Percentiles rank a stretch among this genome's conserved stretches.
Evolutionary conservation across 2,113 vertebrate species (phyloP).

Genomic region (Chaenogobius annularis): DNA sequence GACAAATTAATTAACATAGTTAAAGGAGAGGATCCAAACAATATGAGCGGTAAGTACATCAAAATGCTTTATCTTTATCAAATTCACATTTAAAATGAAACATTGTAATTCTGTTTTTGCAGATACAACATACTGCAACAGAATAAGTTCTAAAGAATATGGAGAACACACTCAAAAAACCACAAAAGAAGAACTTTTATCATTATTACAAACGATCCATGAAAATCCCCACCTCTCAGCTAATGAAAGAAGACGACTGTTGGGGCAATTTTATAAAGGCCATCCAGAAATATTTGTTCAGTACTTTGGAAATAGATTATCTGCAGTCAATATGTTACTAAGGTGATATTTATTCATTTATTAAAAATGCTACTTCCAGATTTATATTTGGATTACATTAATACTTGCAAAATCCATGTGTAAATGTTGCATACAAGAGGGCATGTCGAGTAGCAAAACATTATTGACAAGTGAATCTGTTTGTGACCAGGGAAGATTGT

Average conservation of each 20-base stretch:
- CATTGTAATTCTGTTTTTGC: conserved; percentile 3
- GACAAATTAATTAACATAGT: conserved; percentile 86
- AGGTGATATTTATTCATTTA: conserved; percentile 16
- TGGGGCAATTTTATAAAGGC: conserved; percentile 90
- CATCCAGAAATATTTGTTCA: conserved; percentile 91
- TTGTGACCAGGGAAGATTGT: conserved; percentile 25
- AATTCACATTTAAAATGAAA: neutral
- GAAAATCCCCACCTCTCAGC: conserved; percentile 85
- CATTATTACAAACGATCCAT: conserved; percentile 85
- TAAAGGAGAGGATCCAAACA: conserved; percentile 84
- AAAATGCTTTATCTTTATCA: neutral
- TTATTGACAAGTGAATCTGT: neutral
- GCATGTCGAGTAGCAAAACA: conserved; percentile 6
- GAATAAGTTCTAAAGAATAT: conserved; percentile 78
- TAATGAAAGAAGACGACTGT: conserved; percentile 88
- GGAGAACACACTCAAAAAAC: conserved; percentile 78
- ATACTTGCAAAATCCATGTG: conserved; percentile 12
- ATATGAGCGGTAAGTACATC: conserved; percentile 78
- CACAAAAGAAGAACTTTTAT: conserved; percentile 86
- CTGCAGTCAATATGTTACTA: conserved; percentile 69
- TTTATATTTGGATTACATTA: too few species aligned
- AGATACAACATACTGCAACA: conserved; percentile 87
- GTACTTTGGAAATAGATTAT: conserved; percentile 89
- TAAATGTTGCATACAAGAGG: conserved; percentile 15
- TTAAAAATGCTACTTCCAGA: conserved; percentile 24